Percentiles rank a stretch among this genome's conserved stretches.
These are phyloP conservation scores for Bovichtus variegatus DNA, from an alignment of 2,797 vertebrate genomes.

Conservation along the genomic window DNA sequence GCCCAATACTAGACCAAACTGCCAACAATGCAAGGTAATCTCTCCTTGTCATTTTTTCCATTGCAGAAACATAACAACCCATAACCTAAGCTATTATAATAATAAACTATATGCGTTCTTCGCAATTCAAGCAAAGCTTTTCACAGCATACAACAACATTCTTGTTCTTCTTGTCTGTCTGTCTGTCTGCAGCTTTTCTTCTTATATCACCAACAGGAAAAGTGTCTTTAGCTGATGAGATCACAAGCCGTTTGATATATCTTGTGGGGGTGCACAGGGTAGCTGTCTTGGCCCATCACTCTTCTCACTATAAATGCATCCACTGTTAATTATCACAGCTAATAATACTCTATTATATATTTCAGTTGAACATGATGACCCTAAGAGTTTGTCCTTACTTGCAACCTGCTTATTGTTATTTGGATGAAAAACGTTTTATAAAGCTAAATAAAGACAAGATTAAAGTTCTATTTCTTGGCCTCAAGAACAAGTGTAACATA, in stretches of 20 bases:
- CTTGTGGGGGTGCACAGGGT: background rate
- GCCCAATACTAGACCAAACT: background rate
- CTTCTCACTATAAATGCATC: background rate
- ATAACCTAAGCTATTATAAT: background rate
- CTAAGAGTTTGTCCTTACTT: background rate
- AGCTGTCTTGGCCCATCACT: background rate
- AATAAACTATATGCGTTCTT: too few relatives aligned
- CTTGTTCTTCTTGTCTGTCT: background rate
- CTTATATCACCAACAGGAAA: background rate
- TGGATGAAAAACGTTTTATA: background rate
- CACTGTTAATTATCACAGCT: background rate
- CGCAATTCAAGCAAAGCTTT: background rate
- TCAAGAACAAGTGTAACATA: background rate
- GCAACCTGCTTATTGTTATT: background rate
- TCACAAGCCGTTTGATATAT: background rate
- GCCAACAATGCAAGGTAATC: background rate
- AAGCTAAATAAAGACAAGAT: background rate
- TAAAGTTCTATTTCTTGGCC: background rate
- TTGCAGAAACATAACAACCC: background rate
- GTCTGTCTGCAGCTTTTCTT: background rate
- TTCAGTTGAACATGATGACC: background rate
- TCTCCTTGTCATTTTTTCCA: background rate
- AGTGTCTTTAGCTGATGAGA: background rate
- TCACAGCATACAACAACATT: background rate
- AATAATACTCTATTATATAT: background rate